These are phyloP conservation scores for Vannuccia rotundouncinata DNA, from an alignment of 2,888 invertebrate genomes.

Conservation along the genomic window DNA sequence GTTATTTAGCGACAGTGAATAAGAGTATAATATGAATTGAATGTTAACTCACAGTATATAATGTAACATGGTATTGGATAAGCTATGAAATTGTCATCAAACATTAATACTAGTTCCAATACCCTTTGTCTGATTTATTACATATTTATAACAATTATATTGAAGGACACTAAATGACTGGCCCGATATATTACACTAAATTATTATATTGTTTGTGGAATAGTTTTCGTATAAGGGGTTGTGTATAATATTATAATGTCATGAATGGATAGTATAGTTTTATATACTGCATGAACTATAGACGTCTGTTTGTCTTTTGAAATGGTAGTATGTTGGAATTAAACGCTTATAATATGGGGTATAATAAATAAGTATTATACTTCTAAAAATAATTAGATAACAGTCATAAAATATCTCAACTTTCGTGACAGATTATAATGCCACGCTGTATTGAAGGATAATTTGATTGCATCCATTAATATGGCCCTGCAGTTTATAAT, in stretches of 20 bases:
- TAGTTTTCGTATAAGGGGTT: too few relatives aligned
- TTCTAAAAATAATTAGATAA: background rate
- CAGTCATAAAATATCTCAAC: background rate
- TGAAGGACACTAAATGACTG: background rate
- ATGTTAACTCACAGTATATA: too few relatives aligned
- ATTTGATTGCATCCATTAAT: background rate
- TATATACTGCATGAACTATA: too few relatives aligned
- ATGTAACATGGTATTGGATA: conserved; percentile 11
- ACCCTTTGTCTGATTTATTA: conserved; percentile 2
- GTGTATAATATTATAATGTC: too few relatives aligned
- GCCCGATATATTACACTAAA: too few relatives aligned
- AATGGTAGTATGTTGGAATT: too few relatives aligned
- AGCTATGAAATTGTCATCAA: conserved; percentile 21
- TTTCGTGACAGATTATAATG: background rate
- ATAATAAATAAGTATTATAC: background rate
- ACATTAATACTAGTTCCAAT: background rate
- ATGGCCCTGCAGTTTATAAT: background rate
- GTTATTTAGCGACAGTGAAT: too few relatives aligned
- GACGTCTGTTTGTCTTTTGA: too few relatives aligned
- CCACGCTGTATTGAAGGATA: background rate
- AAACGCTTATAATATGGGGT: background rate
- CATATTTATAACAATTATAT: conserved; percentile 11
- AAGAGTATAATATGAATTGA: too few relatives aligned
- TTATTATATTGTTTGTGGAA: too few relatives aligned
- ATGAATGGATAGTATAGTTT: too few relatives aligned